Evolutionary conservation across 1,140 invertebrate genomes (phyloP), one percentile per base, ranked within the genome.

Genomic region (Meteorus sp.): DNA sequence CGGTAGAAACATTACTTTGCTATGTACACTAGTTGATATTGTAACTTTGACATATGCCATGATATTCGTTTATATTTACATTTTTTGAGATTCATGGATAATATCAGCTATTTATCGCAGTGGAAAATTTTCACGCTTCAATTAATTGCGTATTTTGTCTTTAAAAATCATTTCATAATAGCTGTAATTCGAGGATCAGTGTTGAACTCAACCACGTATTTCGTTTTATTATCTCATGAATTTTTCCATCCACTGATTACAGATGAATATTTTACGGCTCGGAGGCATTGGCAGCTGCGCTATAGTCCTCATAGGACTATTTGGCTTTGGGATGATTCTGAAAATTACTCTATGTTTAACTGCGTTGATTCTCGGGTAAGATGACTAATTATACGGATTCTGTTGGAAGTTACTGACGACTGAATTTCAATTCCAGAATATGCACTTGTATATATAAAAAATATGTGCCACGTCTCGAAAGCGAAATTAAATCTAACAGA

Each of bases 251-350:
- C n/a, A n/a, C n/a, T n/a, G n/a, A n/a, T 71, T 73, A 11, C 64
- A 80, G 78, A 80, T 80, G 78, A 80, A 78, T 66, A 56, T 78
- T 67, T 67, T 67, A 62, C 44, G 74, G 58, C 75, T 74, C 62
- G 75, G 74, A 69, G 65, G 73, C 69, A 57, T 73, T 61, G 77
- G 75, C 64, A 76, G 71, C 56, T 65, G 69, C 54, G 61, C 67
- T 48, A 71, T 71, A 65, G 64, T 79, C 41, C 62, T 80, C 22
- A 60, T 72, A 61, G 68, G 68, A 58, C 64, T 78, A 44, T 64
- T 79, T 61, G 76, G 75, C 62, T 62, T 78, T 63, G 75, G 69
- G 71, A 73, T 66, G 54, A 48, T 78, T 52, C 20, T 73, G 41
- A 74, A 74, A 64, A 58, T 74, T 56, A 20, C 73, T 20, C 55